Percentiles rank a stretch among this genome's conserved stretches.
These are phyloP conservation scores for Hemicrepidius hirtus DNA, from an alignment of 2,888 invertebrate species.

Conservation along the genomic window DNA sequence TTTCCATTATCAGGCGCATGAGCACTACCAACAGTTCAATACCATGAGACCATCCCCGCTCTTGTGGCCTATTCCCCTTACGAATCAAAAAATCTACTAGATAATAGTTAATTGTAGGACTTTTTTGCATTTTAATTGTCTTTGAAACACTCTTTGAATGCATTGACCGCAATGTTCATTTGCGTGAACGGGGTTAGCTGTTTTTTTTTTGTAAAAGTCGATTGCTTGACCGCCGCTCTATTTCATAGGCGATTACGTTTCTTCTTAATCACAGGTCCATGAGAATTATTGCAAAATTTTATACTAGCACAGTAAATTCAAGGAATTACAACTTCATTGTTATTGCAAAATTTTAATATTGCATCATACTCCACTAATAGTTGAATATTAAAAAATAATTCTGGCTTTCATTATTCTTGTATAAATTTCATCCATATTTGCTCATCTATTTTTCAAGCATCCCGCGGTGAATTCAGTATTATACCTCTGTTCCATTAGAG, in stretches of 20 bases:
- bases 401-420: too few relatives aligned
- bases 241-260: constrained; percentile 24
- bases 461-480: too few relatives aligned
- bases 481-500: too few relatives aligned
- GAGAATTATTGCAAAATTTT: constrained; percentile 1
- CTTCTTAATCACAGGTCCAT: constrained; percentile 18
- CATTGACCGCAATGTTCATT: constrained; percentile 37
- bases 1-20: constrained; percentile 47
- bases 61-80: constrained; percentile 19
- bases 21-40: constrained; percentile 48
- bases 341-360: too few relatives aligned
- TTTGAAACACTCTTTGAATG: constrained; percentile 28
- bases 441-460: too few relatives aligned
- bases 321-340: too few relatives aligned
- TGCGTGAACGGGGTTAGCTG: constrained; percentile 31
- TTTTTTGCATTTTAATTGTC: constrained; percentile 28
- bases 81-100: constrained; percentile 32
- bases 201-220: constrained; percentile 23
- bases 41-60: constrained; percentile 43
- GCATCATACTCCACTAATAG: too few relatives aligned
- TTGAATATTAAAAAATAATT: too few relatives aligned
- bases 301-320: too few relatives aligned
- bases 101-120: constrained; percentile 30
- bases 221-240: constrained; percentile 20
- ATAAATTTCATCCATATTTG: too few relatives aligned